Percentiles rank a stretch among this genome's conserved stretches.
These are phyloP conservation scores for Potamarius usumacintae DNA, from an alignment of 2,113 vertebrate species.

Conservation along the genomic window DNA sequence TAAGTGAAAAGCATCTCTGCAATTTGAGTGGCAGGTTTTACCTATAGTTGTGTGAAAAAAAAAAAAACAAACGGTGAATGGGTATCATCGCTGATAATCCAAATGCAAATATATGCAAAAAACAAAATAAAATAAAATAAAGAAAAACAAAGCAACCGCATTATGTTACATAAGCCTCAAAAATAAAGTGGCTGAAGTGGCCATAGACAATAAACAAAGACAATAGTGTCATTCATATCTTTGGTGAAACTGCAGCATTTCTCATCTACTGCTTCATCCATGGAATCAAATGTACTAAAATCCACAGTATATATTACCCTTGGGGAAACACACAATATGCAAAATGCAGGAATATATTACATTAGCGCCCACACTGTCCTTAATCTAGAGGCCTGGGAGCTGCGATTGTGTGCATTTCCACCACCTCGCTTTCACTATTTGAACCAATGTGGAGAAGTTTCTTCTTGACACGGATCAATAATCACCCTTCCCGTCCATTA, in stretches of 20 bases:
- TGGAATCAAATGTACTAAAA: conserved; percentile 22
- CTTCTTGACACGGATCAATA: conserved; percentile 53
- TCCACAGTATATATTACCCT: conserved; percentile 24
- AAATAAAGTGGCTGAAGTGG: background rate
- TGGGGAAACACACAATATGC: conserved; percentile 23
- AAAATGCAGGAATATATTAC: conserved; percentile 42
- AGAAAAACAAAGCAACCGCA: background rate
- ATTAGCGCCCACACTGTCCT: conserved; percentile 33
- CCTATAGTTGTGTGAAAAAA: background rate
- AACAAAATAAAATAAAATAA: background rate
- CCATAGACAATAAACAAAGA: conserved; percentile 16
- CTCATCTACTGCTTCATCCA: conserved; percentile 14
- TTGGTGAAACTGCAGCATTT: background rate
- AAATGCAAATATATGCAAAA: conserved; percentile 21
- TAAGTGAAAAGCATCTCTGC: conserved; percentile 3
- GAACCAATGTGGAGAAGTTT: conserved; percentile 35
- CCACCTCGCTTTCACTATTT: background rate
- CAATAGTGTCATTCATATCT: conserved; percentile 13
- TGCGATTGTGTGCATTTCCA: conserved; percentile 7
- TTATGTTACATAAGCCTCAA: background rate
- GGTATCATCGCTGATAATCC: background rate
- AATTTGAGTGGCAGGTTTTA: conserved; percentile 28
- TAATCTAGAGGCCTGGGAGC: conserved; percentile 26
- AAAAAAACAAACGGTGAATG: background rate
- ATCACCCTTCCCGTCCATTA: conserved; percentile 42